Evolutionary conservation across 2,113 vertebrate genomes (phyloP), one percentile per base, ranked within the genome.

Genomic region (Forbesichthys papilliferus): DNA sequence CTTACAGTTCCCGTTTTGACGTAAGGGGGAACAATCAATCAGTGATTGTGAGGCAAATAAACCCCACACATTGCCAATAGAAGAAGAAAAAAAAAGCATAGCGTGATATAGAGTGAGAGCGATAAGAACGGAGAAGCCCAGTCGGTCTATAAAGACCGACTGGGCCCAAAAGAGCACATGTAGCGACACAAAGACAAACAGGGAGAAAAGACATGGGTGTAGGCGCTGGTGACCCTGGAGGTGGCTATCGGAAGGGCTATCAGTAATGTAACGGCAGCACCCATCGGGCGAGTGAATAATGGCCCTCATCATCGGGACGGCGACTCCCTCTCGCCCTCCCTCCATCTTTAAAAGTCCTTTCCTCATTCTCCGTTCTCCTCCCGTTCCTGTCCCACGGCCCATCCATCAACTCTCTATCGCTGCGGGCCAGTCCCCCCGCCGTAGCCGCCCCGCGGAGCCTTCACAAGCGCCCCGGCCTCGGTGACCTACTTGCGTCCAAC

Each of bases 401-500:
- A 83, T 88, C 74, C 80, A 87, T 88, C 84, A 83, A 74, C 27
- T 27, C 69, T 72, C 73, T 83, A 87, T 89, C 86, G 84, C 65
- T 66, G 69, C 83, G 79, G 74, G 79, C 85, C 81, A 84, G 85
- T 61, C 75, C 74, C 71, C 52, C 74, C 27, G 27, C 27, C 27
- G 1, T 27, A 27, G 63, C 68, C 49, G 33, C 71, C 61, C 51
- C 77, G 52, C 64, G 81, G 87, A 85, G 78, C 82, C 79, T 77
- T 75, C 62, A 82, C 81, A 67, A 48, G 68, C 75, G 63, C 69
- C 71, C 48, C 80, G 62, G 20, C 56, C 56, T 20, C 56, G 0
- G 74, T 90, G 89, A 90, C 87, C 89, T 76, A 88, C 87, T 87
- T 89, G 86, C 90, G 87, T 88, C 89, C 84, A 69, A 67, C 59